Percentiles rank a stretch among this genome's conserved stretches.
Evolutionary conservation across 2,113 vertebrate species (phyloP).

Genomic region (Seriola quinqueradiata): DNA sequence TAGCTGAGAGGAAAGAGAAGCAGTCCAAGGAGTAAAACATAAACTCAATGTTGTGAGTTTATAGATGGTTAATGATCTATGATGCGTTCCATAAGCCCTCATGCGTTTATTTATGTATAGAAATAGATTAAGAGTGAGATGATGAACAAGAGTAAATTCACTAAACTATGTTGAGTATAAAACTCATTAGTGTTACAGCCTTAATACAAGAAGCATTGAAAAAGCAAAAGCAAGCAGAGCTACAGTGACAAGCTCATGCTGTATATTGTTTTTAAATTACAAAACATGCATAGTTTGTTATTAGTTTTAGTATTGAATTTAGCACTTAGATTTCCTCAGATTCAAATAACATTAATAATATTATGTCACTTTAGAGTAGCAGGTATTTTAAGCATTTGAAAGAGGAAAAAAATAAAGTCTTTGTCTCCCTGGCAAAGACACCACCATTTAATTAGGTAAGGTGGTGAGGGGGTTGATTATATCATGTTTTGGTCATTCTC

Average conservation of each 20-base stretch:
- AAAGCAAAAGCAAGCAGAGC: slow-evolving; percentile 38
- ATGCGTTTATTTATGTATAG: slow-evolving; percentile 7
- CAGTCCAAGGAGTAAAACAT: neutral
- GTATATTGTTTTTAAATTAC: neutral
- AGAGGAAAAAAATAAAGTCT: neutral
- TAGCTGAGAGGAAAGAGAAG: neutral
- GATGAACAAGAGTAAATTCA: neutral
- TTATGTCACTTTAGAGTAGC: slow-evolving; percentile 16
- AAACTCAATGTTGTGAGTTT: neutral
- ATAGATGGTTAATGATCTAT: neutral
- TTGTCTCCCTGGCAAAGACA: slow-evolving; percentile 38
- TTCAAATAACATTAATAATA: neutral
- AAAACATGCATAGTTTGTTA: slow-evolving; percentile 53
- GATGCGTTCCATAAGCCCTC: neutral
- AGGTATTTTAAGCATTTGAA: slow-evolving; percentile 19
- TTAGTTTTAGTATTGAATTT: slow-evolving; percentile 19
- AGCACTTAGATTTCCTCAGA: neutral
- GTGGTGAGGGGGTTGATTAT: slow-evolving; percentile 51
- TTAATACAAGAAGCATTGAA: neutral
- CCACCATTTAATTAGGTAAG: slow-evolving; percentile 43
- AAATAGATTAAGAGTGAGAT: neutral
- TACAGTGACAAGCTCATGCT: neutral
- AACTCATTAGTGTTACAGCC: neutral
- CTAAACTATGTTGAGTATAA: slow-evolving; percentile 11
- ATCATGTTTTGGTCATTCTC: slow-evolving; percentile 60